Conservation (phyloP, 2,113 vertebrate genomes). For the Prochilodus magdalenae region DNA sequence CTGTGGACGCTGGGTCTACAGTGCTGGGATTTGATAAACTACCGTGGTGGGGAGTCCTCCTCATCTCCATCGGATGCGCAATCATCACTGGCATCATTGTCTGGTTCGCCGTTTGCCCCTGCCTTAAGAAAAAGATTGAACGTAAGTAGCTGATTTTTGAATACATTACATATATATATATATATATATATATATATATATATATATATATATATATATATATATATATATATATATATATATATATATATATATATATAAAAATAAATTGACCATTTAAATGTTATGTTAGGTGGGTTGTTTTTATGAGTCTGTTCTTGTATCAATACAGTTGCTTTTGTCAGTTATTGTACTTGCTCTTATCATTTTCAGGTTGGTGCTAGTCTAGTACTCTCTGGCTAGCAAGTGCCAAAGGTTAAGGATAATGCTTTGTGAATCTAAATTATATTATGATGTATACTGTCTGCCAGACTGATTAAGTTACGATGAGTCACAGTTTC, state of each 20-base stretch:
- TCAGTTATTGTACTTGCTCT: no score
- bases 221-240: no score
- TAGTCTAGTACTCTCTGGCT: neutral
- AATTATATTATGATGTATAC: neutral
- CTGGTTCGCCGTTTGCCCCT: conserved; percentile 95
- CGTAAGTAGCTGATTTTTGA: conserved; percentile 80
- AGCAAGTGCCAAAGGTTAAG: neutral
- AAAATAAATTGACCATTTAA: no score
- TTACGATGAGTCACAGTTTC: neutral
- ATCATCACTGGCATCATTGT: conserved; percentile 86
- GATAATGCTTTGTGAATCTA: neutral
- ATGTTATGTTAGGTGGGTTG: no score
- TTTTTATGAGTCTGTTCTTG: no score
- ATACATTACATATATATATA: no score
- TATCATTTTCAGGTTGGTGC: no score
- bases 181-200: no score
- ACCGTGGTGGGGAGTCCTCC: conserved; percentile 89
- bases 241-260: no score
- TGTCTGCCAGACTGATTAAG: neutral
- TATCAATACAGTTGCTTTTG: no score
- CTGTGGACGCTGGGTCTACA: conserved; percentile 76
- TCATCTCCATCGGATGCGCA: conserved; percentile 87
- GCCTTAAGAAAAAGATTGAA: conserved; percentile 95
- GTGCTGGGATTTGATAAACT: conserved; percentile 93
- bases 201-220: no score